Conservation (phyloP, 2,888 invertebrate species). For the Pyralis farinalis region DNA sequence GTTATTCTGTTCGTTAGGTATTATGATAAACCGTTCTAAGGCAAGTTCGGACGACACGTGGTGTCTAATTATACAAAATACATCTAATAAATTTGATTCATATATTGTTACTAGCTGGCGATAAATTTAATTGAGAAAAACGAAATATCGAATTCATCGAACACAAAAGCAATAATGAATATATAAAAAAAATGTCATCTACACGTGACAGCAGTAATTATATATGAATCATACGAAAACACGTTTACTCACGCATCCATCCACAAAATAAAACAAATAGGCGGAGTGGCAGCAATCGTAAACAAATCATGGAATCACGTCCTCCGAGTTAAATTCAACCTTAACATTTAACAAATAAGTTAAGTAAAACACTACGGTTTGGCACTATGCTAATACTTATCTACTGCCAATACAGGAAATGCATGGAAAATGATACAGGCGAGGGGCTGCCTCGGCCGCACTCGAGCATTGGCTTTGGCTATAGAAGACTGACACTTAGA, state of each 20-base stretch:
- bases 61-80: conserved; percentile 21
- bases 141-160: background rate
- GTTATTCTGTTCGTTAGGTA: conserved; percentile 13
- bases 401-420: conserved; percentile 36
- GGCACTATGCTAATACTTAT: conserved; percentile 72
- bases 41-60: conserved; percentile 34
- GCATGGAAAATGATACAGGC: conserved; percentile 31
- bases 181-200: too few relatives aligned
- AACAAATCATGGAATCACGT: conserved; percentile 40
- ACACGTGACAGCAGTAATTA: too few relatives aligned
- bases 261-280: conserved; percentile 34
- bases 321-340: conserved; percentile 33
- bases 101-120: background rate
- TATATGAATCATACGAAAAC: conserved; percentile 1
- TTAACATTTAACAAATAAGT: conserved; percentile 57
- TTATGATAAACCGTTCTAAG: conserved; percentile 23
- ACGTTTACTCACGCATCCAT: conserved; percentile 17
- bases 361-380: conserved; percentile 67
- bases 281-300: conserved; percentile 60
- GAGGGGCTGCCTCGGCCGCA: conserved; percentile 11
- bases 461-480: background rate
- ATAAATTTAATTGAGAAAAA: background rate
- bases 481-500: too few relatives aligned
- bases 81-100: conserved; percentile 21
- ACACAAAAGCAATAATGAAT: too few relatives aligned